Percentiles rank a stretch among this genome's conserved stretches.
Conservation (phyloP, 2,888 invertebrate species). For the Villa cingulata region DNA sequence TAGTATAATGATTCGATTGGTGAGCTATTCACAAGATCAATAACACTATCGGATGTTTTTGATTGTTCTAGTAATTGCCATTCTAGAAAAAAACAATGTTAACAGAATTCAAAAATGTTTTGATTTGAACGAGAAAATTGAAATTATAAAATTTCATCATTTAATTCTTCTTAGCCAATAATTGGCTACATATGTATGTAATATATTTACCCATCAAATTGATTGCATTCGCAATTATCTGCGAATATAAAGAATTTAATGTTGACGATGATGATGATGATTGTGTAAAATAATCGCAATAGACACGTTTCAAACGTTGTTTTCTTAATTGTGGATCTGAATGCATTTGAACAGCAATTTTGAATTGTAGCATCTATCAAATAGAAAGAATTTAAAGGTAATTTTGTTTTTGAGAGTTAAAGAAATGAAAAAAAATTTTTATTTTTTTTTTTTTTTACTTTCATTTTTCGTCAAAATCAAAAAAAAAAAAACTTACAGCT, state of each 20-base stretch:
- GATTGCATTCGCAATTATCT: conserved; percentile 38
- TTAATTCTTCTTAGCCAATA: too few species aligned
- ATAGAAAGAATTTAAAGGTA: conserved; percentile 3
- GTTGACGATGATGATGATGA: conserved; percentile 31
- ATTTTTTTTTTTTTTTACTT: too few species aligned
- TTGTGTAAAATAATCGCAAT: conserved; percentile 40
- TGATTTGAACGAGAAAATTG: neutral
- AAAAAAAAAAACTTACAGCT: conserved; percentile 40
- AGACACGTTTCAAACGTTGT: conserved; percentile 36
- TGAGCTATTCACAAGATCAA: conserved; percentile 19
- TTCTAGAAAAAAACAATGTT: conserved; percentile 10
- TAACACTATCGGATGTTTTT: neutral
- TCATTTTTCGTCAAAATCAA: too few species aligned
- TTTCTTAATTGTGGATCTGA: conserved; percentile 32
- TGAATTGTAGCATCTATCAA: conserved; percentile 34
- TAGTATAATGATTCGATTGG: conserved; percentile 29
- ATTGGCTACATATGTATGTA: too few species aligned
- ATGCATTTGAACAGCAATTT: conserved; percentile 24
- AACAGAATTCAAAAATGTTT: too few species aligned
- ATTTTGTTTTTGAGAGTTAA: too few species aligned
- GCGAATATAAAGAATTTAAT: conserved; percentile 35
- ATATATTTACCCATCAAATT: conserved; percentile 39
- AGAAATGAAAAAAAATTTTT: too few species aligned
- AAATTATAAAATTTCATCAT: neutral
- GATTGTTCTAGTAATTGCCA: conserved; percentile 14